phyloP scores from a whole-genome alignment of 2,797 vertebrate species.

The Novumbra hubbsi region DNA sequence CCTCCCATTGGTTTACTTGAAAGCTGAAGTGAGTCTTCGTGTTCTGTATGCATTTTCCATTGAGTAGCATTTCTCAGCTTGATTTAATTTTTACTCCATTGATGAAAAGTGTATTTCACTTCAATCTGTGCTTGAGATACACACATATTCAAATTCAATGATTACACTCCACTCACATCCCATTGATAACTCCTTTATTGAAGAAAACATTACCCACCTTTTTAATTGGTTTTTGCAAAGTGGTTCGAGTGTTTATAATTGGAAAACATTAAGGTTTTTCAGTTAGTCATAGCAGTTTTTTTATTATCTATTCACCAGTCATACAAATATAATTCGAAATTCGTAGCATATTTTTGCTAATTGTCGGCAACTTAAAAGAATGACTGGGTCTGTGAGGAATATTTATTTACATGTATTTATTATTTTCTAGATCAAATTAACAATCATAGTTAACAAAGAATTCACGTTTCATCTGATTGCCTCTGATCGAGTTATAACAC shows the following conservation, averaged over 20 bases:
- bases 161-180: conserved; percentile 1
- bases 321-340: conserved; percentile 61
- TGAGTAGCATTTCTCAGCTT: neutral
- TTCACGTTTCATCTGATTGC: neutral
- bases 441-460: conserved; percentile 24
- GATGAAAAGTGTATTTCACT: neutral
- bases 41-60: neutral
- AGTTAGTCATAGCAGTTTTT: neutral
- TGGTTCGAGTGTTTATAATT: neutral
- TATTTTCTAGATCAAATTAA: conserved; percentile 35
- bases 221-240: neutral
- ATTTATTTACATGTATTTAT: conserved; percentile 38
- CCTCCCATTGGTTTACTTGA: neutral
- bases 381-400: conserved; percentile 55
- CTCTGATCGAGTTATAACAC: neutral
- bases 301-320: conserved; percentile 30
- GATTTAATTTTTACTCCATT: neutral
- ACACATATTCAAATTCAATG: neutral
- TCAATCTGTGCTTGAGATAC: neutral
- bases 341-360: conserved; percentile 61
- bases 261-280: neutral
- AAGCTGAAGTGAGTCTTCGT: neutral
- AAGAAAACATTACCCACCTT: neutral
- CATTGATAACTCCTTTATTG: neutral
- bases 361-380: conserved; percentile 67